Conservation (phyloP, 2,888 invertebrate genomes). For the Leucania comma region DNA sequence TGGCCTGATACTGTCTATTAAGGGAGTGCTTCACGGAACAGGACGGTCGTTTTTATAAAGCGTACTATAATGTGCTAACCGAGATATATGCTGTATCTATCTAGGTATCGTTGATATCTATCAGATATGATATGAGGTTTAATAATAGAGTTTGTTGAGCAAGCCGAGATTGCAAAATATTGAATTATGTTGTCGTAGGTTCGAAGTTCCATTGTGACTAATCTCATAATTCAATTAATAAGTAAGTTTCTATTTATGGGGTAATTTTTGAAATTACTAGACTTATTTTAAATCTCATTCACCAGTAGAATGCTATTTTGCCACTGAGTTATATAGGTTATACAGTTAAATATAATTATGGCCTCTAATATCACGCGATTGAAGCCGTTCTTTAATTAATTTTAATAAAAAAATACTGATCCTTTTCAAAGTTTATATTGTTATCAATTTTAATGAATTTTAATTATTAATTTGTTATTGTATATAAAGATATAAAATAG, state of each 20-base stretch:
- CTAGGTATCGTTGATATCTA: conserved; percentile 6
- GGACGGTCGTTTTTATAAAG: conserved; percentile 79
- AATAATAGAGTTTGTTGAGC: conserved; percentile 15
- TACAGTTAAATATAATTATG: no score
- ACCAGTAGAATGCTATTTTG: no score
- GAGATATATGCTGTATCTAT: conserved; percentile 22
- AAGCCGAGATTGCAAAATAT: conserved; percentile 6
- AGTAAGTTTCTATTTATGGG: no score
- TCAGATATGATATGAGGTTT: conserved; percentile 2
- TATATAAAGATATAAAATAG: no score
- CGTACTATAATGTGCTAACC: conserved; percentile 73
- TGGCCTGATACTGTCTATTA: conserved; percentile 88
- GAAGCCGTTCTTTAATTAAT: no score
- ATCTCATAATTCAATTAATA: not conserved
- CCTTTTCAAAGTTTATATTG: not conserved
- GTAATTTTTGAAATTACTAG: no score
- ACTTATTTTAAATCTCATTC: no score
- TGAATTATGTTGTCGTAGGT: conserved; percentile 5
- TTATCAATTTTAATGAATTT: no score
- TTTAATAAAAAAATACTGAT: no score
- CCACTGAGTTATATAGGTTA: no score
- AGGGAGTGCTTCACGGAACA: conserved; percentile 79
- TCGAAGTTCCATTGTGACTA: not conserved
- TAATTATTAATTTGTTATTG: no score
- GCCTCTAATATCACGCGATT: no score